These are phyloP conservation scores for Drymonia ruficornis DNA, from an alignment of 2,888 invertebrate genomes.

Conservation along the genomic window DNA sequence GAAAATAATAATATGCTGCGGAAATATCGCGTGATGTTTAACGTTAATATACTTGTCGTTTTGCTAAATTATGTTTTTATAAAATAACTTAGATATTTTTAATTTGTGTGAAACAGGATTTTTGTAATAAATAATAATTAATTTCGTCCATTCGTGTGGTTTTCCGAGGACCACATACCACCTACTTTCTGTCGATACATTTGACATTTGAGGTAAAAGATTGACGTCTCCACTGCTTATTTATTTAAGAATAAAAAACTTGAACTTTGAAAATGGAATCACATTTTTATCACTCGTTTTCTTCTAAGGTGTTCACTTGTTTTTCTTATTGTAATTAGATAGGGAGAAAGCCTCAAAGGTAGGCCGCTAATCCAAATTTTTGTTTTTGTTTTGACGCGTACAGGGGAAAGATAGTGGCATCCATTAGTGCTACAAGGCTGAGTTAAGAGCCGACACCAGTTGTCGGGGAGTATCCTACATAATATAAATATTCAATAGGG, in stretches of 20 bases:
- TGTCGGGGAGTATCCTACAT: conserved; percentile 47
- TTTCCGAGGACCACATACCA: too few species aligned
- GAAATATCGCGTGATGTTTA: conserved; percentile 11
- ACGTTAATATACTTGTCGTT: background rate
- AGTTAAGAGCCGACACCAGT: conserved; percentile 53
- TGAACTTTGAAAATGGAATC: conserved; percentile 30
- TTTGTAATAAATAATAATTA: too few species aligned
- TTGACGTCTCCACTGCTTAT: background rate
- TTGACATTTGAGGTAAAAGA: too few species aligned
- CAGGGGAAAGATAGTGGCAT: conserved; percentile 66
- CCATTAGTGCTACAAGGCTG: conserved; percentile 78
- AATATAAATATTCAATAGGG: conserved; percentile 83
- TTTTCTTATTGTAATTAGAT: conserved; percentile 45
- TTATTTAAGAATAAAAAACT: conserved; percentile 2
- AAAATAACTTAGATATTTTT: too few species aligned
- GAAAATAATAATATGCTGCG: background rate
- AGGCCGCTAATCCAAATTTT: conserved; percentile 60
- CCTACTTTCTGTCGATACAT: too few species aligned
- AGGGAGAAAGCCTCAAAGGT: conserved; percentile 44
- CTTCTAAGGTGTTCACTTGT: conserved; percentile 30
- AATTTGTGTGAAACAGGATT: too few species aligned
- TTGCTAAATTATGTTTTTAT: background rate
- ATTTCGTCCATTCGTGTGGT: too few species aligned
- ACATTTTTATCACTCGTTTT: conserved; percentile 35
- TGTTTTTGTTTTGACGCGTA: conserved; percentile 65